A percentile compares a stretch with the other conserved stretches of the same genome.
Evolutionary conservation across 1,140 invertebrate genomes (phyloP).

Genomic region (Lepidurus arcticus): DNA sequence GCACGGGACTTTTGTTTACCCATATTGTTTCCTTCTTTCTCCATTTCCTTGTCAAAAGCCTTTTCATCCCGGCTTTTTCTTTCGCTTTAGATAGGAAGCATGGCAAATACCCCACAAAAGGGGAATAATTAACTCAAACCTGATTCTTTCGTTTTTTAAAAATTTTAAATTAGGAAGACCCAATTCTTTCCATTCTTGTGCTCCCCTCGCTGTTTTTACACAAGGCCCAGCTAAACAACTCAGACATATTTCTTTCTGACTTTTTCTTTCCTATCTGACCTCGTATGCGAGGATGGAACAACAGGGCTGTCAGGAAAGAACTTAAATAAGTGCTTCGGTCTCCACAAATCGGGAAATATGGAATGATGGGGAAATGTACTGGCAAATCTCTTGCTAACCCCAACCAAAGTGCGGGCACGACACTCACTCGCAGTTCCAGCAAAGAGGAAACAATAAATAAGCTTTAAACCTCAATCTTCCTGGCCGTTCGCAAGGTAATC

Average conservation of each 20-base stretch:
- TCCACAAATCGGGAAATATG: neutral
- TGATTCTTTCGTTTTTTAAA: too few relatives aligned
- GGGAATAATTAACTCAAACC: too few relatives aligned
- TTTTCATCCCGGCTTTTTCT: neutral
- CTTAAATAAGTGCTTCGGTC: neutral
- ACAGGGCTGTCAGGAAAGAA: neutral
- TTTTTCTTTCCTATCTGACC: too few relatives aligned
- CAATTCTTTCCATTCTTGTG: too few relatives aligned
- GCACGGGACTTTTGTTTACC: neutral
- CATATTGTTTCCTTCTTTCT: neutral
- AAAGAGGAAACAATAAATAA: too few relatives aligned
- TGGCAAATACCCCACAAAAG: neutral
- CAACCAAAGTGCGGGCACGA: neutral
- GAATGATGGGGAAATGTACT: neutral
- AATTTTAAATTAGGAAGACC: too few relatives aligned
- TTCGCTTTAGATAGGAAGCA: neutral
- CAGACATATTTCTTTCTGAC: too few relatives aligned
- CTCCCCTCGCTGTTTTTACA: too few relatives aligned
- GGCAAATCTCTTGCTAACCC: neutral
- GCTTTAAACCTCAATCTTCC: too few relatives aligned
- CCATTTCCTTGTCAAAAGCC: neutral
- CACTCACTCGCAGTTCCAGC: neutral
- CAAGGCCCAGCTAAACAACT: too few relatives aligned
- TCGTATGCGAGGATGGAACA: too few relatives aligned
- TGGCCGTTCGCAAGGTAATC: too few relatives aligned